These are phyloP conservation scores for Amaurobius ferox DNA, from an alignment of 2,888 invertebrate species.

Conservation along the genomic window DNA sequence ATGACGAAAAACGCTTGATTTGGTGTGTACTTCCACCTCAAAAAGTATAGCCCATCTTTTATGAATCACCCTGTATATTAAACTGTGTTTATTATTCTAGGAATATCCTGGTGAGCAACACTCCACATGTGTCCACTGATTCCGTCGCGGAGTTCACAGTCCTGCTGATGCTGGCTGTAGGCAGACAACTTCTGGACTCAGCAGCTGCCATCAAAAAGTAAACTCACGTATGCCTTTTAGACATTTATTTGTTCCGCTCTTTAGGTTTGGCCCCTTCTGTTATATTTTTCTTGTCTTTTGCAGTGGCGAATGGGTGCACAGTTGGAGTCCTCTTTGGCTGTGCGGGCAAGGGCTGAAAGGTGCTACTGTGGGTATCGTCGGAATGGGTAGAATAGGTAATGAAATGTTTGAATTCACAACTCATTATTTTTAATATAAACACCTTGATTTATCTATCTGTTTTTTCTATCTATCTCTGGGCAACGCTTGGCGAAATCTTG, in stretches of 20 bases:
- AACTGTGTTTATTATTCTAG: slow-evolving; percentile 76
- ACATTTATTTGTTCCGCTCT: no score
- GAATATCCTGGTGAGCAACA: slow-evolving; percentile 89
- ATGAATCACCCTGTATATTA: no score
- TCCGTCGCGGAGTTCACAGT: slow-evolving; percentile 95
- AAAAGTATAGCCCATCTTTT: neutral
- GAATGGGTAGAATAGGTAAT: slow-evolving; percentile 72
- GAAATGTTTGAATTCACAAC: no score
- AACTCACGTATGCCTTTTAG: neutral
- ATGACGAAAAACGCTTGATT: no score
- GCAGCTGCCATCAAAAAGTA: slow-evolving; percentile 77
- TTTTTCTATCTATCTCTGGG: no score
- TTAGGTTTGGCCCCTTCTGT: no score
- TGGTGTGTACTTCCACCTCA: neutral
- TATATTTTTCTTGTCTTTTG: slow-evolving; percentile 10
- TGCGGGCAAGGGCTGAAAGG: slow-evolving; percentile 88
- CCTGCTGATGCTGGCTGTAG: slow-evolving; percentile 88
- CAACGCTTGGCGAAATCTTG: no score
- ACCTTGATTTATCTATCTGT: no score
- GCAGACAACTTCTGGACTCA: slow-evolving; percentile 89
- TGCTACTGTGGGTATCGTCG: slow-evolving; percentile 84
- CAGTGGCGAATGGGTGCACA: slow-evolving; percentile 87
- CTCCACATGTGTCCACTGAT: slow-evolving; percentile 91
- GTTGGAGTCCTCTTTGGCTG: slow-evolving; percentile 94
- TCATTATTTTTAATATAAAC: no score